A percentile compares a stretch with the other conserved stretches of the same genome.
These are phyloP conservation scores for Dunckerocampus dactyliophorus DNA, from an alignment of 2,113 vertebrate genomes.

Conservation along the genomic window DNA sequence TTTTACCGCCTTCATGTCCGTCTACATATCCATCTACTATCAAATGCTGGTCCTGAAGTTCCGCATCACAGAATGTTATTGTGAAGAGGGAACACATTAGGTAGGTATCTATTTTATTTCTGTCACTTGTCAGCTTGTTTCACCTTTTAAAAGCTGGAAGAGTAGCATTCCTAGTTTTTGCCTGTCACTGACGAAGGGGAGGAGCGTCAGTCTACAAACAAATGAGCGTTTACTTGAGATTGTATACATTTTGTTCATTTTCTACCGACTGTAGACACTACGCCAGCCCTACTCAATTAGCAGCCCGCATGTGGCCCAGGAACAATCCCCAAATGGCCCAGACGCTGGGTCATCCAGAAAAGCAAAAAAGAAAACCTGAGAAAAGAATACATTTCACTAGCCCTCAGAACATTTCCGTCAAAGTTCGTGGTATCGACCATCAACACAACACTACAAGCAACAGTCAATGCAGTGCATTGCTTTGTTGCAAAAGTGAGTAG, in stretches of 20 bases:
- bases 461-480: no score
- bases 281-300: no score
- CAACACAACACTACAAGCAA: no score
- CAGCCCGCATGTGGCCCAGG: no score
- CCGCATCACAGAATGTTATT: slow-evolving; percentile 40
- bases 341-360: no score
- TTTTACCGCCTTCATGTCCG: not conserved
- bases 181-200: not conserved
- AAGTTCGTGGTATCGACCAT: no score
- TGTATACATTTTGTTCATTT: not conserved
- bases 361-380: no score
- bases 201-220: not conserved
- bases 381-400: no score
- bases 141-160: slow-evolving; percentile 18
- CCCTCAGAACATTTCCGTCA: no score
- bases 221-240: not conserved
- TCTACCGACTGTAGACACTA: no score
- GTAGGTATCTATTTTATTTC: slow-evolving; percentile 22
- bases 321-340: no score
- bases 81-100: slow-evolving; percentile 44
- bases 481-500: no score
- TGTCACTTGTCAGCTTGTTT: not conserved
- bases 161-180: slow-evolving; percentile 30
- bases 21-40: slow-evolving; percentile 2
- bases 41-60: slow-evolving; percentile 30